Percentiles rank a stretch among this genome's conserved stretches.
These are phyloP conservation scores for Drosophila aldrichi DNA, from an alignment of 2,888 invertebrate genomes.

Conservation along the genomic window DNA sequence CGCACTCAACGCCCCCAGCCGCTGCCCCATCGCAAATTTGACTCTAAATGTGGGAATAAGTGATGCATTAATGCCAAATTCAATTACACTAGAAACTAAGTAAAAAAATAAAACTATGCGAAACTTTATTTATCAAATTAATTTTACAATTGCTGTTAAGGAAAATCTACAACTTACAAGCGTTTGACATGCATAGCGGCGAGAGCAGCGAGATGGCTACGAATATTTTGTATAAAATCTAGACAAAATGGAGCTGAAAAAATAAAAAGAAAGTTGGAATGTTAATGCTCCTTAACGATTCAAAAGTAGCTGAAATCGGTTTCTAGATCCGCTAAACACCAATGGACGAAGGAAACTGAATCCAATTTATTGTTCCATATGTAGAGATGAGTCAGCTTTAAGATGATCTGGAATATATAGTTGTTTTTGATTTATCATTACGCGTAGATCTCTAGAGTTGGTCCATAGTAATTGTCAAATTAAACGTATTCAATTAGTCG, in stretches of 20 bases:
- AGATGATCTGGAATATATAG: no score
- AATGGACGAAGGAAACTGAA: no score
- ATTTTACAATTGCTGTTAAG: conserved; percentile 17
- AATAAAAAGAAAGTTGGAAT: neutral
- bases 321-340: no score
- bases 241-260: neutral
- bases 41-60: conserved; percentile 53
- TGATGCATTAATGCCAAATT: conserved; percentile 57
- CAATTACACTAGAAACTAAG: conserved; percentile 46
- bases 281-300: no score
- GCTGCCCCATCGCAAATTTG: conserved; percentile 15
- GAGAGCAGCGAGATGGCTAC: neutral
- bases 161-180: neutral
- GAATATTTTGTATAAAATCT: neutral
- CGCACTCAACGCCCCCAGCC: neutral
- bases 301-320: no score
- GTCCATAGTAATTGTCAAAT: no score
- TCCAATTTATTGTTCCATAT: no score
- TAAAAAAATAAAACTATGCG: conserved; percentile 22
- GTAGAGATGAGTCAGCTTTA: no score
- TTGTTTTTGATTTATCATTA: no score
- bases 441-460: no score
- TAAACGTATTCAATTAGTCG: no score
- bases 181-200: neutral
- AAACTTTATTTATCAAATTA: conserved; percentile 42